phyloP scores from a whole-genome alignment of 2,888 invertebrate genomes.

The Strigamia maritima region DNA sequence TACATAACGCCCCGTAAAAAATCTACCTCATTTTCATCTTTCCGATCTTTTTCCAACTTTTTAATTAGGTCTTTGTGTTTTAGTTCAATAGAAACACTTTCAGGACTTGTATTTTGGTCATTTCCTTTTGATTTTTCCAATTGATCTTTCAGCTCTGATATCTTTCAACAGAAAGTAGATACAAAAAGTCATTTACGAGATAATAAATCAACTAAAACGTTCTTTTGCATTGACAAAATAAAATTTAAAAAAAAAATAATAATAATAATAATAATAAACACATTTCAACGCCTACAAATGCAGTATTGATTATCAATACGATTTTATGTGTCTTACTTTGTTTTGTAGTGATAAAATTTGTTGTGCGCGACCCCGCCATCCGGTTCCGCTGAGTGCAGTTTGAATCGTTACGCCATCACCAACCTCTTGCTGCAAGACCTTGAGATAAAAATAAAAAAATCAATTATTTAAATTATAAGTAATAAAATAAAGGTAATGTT shows the following conservation, averaged over 20 bases:
- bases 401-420: not conserved
- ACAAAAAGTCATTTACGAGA: not conserved
- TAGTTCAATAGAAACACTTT: no score
- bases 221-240: no score
- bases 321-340: conserved; percentile 10
- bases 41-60: conserved; percentile 22
- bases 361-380: conserved; percentile 35
- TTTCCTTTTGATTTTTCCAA: not conserved
- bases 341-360: conserved; percentile 29
- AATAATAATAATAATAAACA: no score
- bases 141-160: conserved; percentile 1
- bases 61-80: conserved; percentile 15
- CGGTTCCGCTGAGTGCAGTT: conserved; percentile 2
- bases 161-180: not conserved
- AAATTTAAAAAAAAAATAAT: no score
- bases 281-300: not conserved
- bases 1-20: no score
- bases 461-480: not conserved
- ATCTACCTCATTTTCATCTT: conserved; percentile 18
- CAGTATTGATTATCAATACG: not conserved
- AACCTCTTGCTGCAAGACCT: conserved; percentile 23
- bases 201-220: not conserved
- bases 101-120: no score
- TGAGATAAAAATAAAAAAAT: not conserved
- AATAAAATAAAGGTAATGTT: not conserved